Evolutionary conservation across 2,888 invertebrate genomes (phyloP).

Genomic region (Iselma pallidipennis): DNA sequence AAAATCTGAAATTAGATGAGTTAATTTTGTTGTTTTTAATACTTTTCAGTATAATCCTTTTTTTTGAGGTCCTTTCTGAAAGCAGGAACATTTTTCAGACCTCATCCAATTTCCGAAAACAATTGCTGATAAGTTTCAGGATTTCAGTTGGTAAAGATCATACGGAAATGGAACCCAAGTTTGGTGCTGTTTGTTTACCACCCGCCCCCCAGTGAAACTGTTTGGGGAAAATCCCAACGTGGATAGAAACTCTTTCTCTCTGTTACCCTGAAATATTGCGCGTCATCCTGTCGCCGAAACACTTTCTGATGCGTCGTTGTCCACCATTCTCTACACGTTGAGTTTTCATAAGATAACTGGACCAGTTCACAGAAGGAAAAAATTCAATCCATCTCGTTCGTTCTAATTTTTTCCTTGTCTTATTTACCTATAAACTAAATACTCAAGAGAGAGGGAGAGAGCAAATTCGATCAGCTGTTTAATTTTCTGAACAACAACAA

Average conservation of each 20-base stretch:
- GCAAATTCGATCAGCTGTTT: conserved; percentile 10
- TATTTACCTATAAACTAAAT: neutral
- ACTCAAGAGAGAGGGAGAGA: neutral
- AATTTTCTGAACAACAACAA: conserved; percentile 13
- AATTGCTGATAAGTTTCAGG: conserved; percentile 44
- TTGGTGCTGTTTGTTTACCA: conserved; percentile 26
- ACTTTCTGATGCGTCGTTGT: conserved; percentile 30
- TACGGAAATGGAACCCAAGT: conserved; percentile 44
- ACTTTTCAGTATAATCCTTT: too few species aligned
- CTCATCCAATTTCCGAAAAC: conserved; percentile 60
- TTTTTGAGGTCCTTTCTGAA: neutral
- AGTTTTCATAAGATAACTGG: neutral
- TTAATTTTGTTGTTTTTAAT: neutral
- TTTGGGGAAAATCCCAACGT: conserved; percentile 2
- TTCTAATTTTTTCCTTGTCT: neutral
- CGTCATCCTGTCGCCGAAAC: conserved; percentile 43
- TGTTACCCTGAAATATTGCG: conserved; percentile 34
- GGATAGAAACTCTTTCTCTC: conserved; percentile 5
- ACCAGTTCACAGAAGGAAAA: neutral
- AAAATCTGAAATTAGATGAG: neutral
- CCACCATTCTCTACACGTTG: neutral
- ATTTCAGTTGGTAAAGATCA: conserved; percentile 27
- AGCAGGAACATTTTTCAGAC: conserved; percentile 57
- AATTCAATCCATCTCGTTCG: neutral
- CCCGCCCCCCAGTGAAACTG: conserved; percentile 8